Evolutionary conservation across 2,113 vertebrate genomes (phyloP).

Genomic region (Murina feae): DNA sequence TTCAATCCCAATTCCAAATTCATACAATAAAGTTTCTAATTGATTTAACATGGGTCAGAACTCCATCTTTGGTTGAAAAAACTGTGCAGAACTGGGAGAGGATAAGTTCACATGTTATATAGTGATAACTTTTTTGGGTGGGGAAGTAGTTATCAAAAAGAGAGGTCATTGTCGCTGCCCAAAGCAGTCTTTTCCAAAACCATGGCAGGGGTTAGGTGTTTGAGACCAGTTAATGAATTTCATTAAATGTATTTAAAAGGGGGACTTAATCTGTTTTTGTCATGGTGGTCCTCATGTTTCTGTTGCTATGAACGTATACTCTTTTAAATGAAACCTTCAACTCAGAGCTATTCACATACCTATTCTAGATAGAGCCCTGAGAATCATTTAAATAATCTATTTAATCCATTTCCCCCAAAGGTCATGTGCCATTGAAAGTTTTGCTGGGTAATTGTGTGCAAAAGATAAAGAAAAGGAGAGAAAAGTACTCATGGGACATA

Average conservation of each 20-base stretch:
- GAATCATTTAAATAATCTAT: not conserved
- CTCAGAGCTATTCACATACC: not conserved
- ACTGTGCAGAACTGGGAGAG: not conserved
- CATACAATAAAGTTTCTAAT: not conserved
- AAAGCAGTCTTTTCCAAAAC: not conserved
- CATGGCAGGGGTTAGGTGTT: not conserved
- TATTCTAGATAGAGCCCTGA: not conserved
- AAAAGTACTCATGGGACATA: not conserved
- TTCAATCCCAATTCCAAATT: not conserved
- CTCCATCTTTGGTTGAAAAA: not conserved
- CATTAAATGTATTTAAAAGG: not conserved
- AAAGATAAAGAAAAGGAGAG: not conserved
- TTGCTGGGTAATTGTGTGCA: not conserved
- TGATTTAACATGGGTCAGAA: not conserved
- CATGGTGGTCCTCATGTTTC: not conserved
- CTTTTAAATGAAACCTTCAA: not conserved
- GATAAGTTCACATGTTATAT: not conserved
- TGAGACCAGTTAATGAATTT: not conserved
- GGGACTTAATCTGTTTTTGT: not conserved
- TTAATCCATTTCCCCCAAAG: not conserved
- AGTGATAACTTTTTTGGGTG: not conserved
- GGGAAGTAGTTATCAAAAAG: not conserved
- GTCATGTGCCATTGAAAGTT: not conserved
- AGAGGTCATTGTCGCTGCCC: not conserved
- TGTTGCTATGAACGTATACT: not conserved